Percentiles rank a stretch among this genome's conserved stretches.
Evolutionary conservation across 2,113 vertebrate species (phyloP).

Genomic region (Ardeotis arabs): DNA sequence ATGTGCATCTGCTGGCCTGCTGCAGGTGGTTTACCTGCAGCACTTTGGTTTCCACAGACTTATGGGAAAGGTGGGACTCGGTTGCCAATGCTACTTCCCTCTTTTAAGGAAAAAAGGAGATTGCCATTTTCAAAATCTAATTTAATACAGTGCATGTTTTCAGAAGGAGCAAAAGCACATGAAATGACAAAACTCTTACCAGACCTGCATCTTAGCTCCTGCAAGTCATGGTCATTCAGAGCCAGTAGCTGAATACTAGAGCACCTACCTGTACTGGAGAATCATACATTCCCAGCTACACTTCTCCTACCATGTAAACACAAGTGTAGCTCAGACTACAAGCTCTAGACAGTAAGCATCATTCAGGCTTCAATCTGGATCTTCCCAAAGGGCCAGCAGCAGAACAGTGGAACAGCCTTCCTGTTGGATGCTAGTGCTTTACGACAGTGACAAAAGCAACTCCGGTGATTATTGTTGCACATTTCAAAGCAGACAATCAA

Average conservation of each 20-base stretch:
- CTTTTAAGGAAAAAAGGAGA: neutral
- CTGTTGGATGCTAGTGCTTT: neutral
- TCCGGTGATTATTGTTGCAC: neutral
- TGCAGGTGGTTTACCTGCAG: neutral
- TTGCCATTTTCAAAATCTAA: neutral
- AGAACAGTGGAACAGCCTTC: neutral
- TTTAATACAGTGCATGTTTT: neutral
- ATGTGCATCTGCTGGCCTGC: neutral
- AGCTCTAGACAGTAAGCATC: neutral
- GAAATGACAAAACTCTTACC: neutral
- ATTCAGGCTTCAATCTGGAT: neutral
- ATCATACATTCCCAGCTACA: neutral
- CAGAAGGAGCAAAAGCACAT: neutral
- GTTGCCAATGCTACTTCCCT: neutral
- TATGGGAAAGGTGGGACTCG: neutral
- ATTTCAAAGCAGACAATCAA: neutral
- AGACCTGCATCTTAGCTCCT: neutral
- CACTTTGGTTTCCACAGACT: neutral
- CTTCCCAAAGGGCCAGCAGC: neutral
- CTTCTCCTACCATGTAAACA: neutral
- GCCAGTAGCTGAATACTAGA: neutral
- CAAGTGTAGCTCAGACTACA: neutral
- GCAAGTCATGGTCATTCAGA: neutral
- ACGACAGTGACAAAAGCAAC: neutral
- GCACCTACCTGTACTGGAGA: neutral